phyloP scores from a whole-genome alignment of 1,140 invertebrate genomes.

The Drosophila prosaltans region DNA sequence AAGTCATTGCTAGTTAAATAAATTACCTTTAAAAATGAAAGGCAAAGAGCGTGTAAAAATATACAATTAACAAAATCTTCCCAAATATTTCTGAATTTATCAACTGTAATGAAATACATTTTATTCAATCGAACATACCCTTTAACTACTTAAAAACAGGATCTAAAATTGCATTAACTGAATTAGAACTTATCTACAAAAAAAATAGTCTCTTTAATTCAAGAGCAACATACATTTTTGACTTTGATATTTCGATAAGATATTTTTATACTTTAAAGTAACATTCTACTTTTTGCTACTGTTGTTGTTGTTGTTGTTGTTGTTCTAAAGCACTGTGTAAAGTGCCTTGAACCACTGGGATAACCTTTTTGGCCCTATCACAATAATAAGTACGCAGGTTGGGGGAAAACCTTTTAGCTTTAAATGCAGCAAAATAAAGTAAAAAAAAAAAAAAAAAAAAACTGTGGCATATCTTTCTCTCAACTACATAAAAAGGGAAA shows the following conservation, averaged over 20 bases:
- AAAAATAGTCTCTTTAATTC: not conserved
- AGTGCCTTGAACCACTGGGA: not conserved
- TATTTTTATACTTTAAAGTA: not conserved
- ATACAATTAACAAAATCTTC: no score
- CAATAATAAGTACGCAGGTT: not conserved
- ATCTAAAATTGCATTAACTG: not conserved
- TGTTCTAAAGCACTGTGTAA: not conserved
- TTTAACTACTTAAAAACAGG: not conserved
- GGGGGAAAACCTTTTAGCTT: not conserved
- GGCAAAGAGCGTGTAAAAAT: no score
- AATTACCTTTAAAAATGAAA: no score
- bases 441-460: slow-evolving; percentile 9
- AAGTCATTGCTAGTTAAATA: no score
- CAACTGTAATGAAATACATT: no score
- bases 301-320: not conserved
- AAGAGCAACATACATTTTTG: no score
- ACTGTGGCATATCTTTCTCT: slow-evolving; percentile 13
- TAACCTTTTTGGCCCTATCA: slow-evolving; percentile 8
- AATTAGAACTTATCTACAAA: no score
- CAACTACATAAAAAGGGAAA: slow-evolving; percentile 20
- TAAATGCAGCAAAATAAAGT: slow-evolving; percentile 4
- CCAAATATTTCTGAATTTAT: no score
- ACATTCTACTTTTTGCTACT: not conserved
- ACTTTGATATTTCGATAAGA: not conserved
- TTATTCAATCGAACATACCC: not conserved